phyloP scores from a whole-genome alignment of 2,888 invertebrate genomes.

The Eudasyphora cyanicolor region DNA sequence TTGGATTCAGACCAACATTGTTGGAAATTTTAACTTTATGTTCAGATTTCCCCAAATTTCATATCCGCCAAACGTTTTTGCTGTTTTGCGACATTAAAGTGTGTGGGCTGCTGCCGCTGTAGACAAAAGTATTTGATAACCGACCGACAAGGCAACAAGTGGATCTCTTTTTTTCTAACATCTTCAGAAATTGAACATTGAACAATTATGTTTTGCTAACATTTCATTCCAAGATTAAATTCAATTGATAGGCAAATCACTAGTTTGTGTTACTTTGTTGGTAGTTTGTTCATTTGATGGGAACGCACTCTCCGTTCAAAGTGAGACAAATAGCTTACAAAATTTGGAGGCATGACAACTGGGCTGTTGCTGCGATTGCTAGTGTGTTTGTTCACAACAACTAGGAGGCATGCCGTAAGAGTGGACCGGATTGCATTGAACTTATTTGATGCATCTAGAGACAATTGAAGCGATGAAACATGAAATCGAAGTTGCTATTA shows the following conservation, averaged over 20 bases:
- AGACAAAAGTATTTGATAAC: conserved; percentile 58
- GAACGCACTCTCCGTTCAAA: too few relatives aligned
- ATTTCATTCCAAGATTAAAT: conserved; percentile 41
- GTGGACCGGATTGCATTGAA: too few relatives aligned
- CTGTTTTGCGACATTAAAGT: not conserved
- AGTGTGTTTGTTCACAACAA: too few relatives aligned
- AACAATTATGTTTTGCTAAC: conserved; percentile 44
- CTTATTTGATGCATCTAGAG: too few relatives aligned
- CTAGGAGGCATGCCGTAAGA: too few relatives aligned
- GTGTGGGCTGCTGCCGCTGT: conserved; percentile 58
- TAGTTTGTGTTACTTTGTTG: too few relatives aligned
- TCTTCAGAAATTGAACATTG: conserved; percentile 38
- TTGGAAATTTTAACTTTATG: conserved; percentile 37
- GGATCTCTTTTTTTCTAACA: not conserved
- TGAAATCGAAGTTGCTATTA: too few relatives aligned
- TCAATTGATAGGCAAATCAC: conserved; percentile 60
- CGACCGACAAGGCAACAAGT: not conserved
- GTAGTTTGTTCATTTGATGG: too few relatives aligned
- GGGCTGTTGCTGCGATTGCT: too few relatives aligned
- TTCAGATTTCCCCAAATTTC: not conserved
- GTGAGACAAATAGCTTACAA: too few relatives aligned
- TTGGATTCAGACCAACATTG: not conserved
- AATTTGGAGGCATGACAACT: too few relatives aligned
- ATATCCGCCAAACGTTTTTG: not conserved
- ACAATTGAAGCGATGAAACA: too few relatives aligned